phyloP scores from a whole-genome alignment of 1,140 invertebrate genomes.

The Papilio xuthus region DNA sequence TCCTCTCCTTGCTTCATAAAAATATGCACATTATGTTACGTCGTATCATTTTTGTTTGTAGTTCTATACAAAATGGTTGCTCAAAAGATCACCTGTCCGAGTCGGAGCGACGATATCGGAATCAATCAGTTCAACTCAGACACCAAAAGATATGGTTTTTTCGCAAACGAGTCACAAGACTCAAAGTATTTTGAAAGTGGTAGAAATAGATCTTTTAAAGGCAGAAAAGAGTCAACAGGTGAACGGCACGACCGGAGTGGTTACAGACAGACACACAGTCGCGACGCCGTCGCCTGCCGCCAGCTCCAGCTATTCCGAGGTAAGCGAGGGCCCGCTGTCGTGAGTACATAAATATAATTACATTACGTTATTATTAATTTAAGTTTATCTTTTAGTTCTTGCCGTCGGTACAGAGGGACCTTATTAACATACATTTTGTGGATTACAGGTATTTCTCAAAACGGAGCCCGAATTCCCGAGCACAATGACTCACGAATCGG shows the following conservation, averaged over 20 bases:
- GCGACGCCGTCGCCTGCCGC: slow-evolving; percentile 51
- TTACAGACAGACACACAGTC: slow-evolving; percentile 60
- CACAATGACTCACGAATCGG: slow-evolving; percentile 73
- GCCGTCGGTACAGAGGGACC: slow-evolving; percentile 36
- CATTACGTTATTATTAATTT: slow-evolving; percentile 54
- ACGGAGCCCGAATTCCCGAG: slow-evolving; percentile 66
- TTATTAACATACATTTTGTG: slow-evolving; percentile 54
- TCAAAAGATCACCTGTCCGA: slow-evolving; percentile 78
- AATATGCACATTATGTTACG: slow-evolving; percentile 78
- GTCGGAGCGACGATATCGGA: slow-evolving; percentile 77
- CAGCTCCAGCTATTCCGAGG: slow-evolving; percentile 72
- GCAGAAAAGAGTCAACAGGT: slow-evolving; percentile 69
- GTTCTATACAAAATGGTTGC: slow-evolving; percentile 81
- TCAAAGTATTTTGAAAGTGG: slow-evolving; percentile 76
- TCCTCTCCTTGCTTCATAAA: slow-evolving; percentile 63
- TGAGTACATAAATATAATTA: slow-evolving; percentile 66
- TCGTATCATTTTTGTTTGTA: slow-evolving; percentile 81
- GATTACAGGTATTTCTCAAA: slow-evolving; percentile 76
- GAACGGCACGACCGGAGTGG: slow-evolving; percentile 66
- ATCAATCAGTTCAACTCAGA: slow-evolving; percentile 66
- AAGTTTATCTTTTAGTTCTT: slow-evolving; percentile 56
- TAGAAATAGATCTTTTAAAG: slow-evolving; percentile 79
- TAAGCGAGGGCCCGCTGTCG: slow-evolving; percentile 60
- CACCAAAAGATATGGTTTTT: slow-evolving; percentile 80
- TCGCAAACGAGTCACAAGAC: slow-evolving; percentile 78